Base-by-base conservation (phyloP, 64 coral and sea anemone species). In the Stichodactyla helianthus region DNA sequence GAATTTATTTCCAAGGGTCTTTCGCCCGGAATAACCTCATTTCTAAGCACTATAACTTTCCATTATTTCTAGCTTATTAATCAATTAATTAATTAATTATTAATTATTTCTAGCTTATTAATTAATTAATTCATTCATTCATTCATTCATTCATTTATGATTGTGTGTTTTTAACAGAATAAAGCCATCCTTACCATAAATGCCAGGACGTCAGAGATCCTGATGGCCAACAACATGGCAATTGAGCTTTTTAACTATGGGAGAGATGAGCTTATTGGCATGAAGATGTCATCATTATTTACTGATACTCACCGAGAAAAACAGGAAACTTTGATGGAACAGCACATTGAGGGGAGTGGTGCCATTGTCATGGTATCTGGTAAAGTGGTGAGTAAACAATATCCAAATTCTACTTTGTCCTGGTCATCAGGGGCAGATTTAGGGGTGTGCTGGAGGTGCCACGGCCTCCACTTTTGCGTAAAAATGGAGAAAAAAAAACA, bases 161-260 rank as follows among this genome's bases (percentile, higher is more conserved):
- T 76, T 4, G 0, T 7, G 17, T 88, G 79, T 16, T 64, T 35
- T 86, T 63, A 77, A 15, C 81, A 98, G 96, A 98, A 98, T 82
- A 98, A 98, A 92, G 96, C 96, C 10, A 94, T 98, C 74, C 84
- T 98, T 0, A 95, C 96, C 23, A 95, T 98, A 63, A 98, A 98
- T 95, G 96, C 96, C 44, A 94, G 93, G 71, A 98, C 96, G 20
- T 98, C 96, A 65, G 90, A 98, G 68, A 98, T 98, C 31, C 83
- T 98, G 58, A 92, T 91, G 26, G 90, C 96, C 13, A 98, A 98
- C 82, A 90, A 95, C 54, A 92, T 98, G 87, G 96, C 96, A 13
- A 23, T 86, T 70, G 93, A 98, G 16, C 70, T 98, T 80, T 98
- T 98, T 85, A 86, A 84, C 20, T 98, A 98, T 67, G 68, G 90